Evolutionary conservation across 2,113 vertebrate genomes (phyloP).

Genomic region (Patagioenas fasciata): DNA sequence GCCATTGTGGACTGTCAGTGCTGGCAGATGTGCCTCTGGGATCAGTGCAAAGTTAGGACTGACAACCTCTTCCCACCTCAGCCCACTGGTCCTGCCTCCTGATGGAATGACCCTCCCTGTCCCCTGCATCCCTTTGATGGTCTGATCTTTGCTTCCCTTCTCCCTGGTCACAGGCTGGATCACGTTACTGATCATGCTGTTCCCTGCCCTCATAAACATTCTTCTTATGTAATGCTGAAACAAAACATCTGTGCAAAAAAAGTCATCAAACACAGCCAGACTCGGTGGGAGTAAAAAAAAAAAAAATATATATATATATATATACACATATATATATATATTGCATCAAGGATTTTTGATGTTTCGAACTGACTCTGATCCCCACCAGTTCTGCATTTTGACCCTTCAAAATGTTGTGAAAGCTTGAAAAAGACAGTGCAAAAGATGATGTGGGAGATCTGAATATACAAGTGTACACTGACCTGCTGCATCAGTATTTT

Average conservation of each 20-base stretch:
- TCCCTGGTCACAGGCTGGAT: rapidly evolving
- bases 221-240: not conserved
- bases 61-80: not conserved
- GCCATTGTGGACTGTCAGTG: not conserved
- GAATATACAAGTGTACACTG: not conserved
- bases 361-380: not conserved
- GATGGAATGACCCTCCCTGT: not conserved
- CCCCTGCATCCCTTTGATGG: not conserved
- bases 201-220: not conserved
- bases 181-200: not conserved
- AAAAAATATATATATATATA: too few species aligned
- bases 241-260: not conserved
- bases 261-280: not conserved
- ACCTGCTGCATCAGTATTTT: not conserved
- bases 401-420: not conserved
- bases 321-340: too few species aligned
- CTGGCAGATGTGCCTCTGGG: not conserved
- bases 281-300: not conserved
- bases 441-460: not conserved
- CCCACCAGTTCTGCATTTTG: not conserved
- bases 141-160: not conserved
- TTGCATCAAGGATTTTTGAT: not conserved
- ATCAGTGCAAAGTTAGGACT: not conserved
- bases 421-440: not conserved
- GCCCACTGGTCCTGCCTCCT: not conserved